A percentile compares a stretch with the other conserved stretches of the same genome.
Conservation (phyloP, 2,113 vertebrate genomes). For the Psilopsiagon aymara region DNA sequence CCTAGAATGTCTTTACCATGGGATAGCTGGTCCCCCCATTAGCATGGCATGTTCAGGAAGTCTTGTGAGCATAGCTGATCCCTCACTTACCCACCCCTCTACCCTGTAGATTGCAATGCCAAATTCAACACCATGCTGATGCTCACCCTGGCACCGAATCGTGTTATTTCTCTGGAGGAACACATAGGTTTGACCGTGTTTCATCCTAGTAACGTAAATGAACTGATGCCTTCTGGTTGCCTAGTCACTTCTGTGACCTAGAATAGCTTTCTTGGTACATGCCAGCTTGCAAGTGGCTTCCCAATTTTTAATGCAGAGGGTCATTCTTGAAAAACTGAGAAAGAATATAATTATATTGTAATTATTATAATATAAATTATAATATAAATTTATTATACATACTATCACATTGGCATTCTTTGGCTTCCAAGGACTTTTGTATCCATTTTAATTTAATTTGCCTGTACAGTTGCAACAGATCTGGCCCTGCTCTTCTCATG, state of each 20-base stretch:
- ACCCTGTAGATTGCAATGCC: fast-evolving
- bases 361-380: no score
- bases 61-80: background rate
- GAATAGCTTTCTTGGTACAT: background rate
- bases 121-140: fast-evolving
- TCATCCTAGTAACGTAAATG: background rate
- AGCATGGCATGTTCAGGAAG: background rate
- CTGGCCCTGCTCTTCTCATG: background rate
- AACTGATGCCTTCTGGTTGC: background rate
- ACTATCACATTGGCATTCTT: background rate
- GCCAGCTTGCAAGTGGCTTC: background rate
- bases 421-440: background rate
- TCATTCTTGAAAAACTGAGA: background rate
- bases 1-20: background rate
- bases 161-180: background rate
- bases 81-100: background rate
- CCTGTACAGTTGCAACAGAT: background rate
- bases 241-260: background rate
- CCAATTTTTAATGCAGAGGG: conserved; percentile 4
- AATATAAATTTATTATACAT: conserved; percentile 32
- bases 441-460: background rate
- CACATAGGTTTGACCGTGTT: background rate
- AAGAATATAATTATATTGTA: background rate
- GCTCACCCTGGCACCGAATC: fast-evolving
- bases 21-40: background rate